Conservation (phyloP, 1,140 invertebrate genomes). For the Euwallacea fornicatus region DNA sequence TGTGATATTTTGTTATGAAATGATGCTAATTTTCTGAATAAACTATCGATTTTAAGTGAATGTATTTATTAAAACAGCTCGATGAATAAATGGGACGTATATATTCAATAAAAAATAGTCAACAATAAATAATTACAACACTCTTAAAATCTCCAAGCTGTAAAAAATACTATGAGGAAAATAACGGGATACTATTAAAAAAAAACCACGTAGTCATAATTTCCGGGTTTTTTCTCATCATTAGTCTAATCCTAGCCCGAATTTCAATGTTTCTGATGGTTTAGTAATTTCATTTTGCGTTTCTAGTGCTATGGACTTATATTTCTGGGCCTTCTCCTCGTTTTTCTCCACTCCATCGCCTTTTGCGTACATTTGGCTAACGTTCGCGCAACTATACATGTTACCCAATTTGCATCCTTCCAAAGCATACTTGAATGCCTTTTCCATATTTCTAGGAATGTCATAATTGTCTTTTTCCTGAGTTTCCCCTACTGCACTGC, state of each 20-base stretch:
- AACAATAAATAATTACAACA: conserved; percentile 32
- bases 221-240: background rate
- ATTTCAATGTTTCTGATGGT: conserved; percentile 62
- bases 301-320: conserved; percentile 68
- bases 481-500: conserved; percentile 51
- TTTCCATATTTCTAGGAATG: conserved; percentile 69
- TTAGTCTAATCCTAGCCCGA: conserved; percentile 63
- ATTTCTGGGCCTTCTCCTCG: conserved; percentile 68
- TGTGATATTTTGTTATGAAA: conserved; percentile 26
- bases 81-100: background rate
- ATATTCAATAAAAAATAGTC: conserved; percentile 12
- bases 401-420: conserved; percentile 80
- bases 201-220: too few species aligned
- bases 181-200: background rate
- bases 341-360: conserved; percentile 74
- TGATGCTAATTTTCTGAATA: conserved; percentile 13
- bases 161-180: background rate
- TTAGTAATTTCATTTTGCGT: conserved; percentile 69
- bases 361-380: conserved; percentile 78
- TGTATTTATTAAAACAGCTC: too few species aligned
- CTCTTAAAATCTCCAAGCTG: background rate
- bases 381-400: conserved; percentile 82
- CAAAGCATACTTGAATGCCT: conserved; percentile 73
- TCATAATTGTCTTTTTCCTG: conserved; percentile 53
- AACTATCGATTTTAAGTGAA: background rate